Conservation (phyloP, 2,888 invertebrate species). For the Cephonodes hylas region DNA sequence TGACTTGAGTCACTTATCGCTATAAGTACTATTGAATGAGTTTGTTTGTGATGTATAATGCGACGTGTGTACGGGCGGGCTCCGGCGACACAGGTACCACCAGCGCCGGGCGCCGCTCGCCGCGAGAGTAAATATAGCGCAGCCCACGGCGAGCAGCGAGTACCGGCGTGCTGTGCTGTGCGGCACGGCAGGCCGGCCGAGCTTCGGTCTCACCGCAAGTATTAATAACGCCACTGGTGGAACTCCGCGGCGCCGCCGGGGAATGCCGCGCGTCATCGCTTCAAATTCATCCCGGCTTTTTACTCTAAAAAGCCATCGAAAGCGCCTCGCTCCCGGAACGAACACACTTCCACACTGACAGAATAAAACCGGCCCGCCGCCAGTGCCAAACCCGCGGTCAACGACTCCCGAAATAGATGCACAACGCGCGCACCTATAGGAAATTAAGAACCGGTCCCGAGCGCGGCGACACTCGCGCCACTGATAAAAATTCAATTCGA, state of each 20-base stretch:
- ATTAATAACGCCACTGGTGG: conserved; percentile 19
- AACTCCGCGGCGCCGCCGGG: conserved; percentile 32
- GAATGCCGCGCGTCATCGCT: background rate
- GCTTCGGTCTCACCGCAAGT: conserved; percentile 48
- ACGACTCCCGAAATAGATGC: conserved; percentile 80
- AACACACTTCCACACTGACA: conserved; percentile 43
- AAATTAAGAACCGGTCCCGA: conserved; percentile 72
- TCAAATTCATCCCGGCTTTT: conserved; percentile 3
- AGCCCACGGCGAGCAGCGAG: too few relatives aligned
- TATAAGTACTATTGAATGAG: too few relatives aligned
- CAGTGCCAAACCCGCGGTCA: conserved; percentile 73
- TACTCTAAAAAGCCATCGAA: background rate
- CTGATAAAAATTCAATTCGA: conserved; percentile 73
- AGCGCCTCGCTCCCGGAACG: conserved; percentile 40
- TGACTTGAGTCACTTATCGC: too few relatives aligned
- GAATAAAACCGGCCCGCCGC: conserved; percentile 51
- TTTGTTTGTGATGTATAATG: too few relatives aligned
- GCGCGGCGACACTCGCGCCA: conserved; percentile 50
- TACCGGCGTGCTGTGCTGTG: too few relatives aligned
- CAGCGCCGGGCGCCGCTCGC: too few relatives aligned
- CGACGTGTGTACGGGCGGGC: too few relatives aligned
- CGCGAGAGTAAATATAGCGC: background rate
- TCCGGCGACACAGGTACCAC: too few relatives aligned
- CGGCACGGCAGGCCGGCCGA: too few relatives aligned
- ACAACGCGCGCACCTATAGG: conserved; percentile 66